Base-by-base conservation (phyloP, 2,113 vertebrate species). In the Melanocharis versteri region DNA sequence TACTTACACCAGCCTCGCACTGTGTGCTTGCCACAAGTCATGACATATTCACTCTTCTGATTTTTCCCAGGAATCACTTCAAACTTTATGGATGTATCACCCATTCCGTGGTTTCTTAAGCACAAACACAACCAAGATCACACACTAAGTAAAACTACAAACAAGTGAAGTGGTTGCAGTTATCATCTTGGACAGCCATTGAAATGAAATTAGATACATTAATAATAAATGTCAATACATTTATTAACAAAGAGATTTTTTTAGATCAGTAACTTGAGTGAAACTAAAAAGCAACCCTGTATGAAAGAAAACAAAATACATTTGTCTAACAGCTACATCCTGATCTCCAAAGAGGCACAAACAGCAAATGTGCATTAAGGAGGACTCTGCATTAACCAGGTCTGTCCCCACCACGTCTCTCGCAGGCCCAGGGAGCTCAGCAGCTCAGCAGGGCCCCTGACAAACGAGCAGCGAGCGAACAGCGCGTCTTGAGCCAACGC, bases 21-120 rank as follows among this genome's bases (percentile, higher is more conserved):
- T 10, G 99, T 99, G 96, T 99, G 99, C 86, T 99, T 99, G 92
- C 99, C 99, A 78, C 99, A 99, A 6, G 99, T 99, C 99, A 99
- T 99, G 92, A 99, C 98, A 19, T 99, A 99, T 98, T 99, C 99
- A 28, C 99, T 99, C 98, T 99, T 99, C 99, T 99, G 99, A 98
- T 99, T 99, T 98, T 99, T 99, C 94, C 99, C 99, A 64, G 99
- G 99, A 96, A 99, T 99, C 97, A 99, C 99, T 98, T 99, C 99
- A 97, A 99, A 99, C 96, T 99, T 99, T 93, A 99, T 99, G 97
- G 99, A 99, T 68, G 99, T 99, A 94, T 99, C 99, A 92, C 99
- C 99, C 99, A 99, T 99, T 87, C 99, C 99, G 44, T 99, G 99
- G 96, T 99, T 99, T 99, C 99, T 99, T 64, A 90, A 94, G 73